Evolutionary conservation across 2,113 vertebrate genomes (phyloP).

Genomic region (Vanacampus margaritifer): DNA sequence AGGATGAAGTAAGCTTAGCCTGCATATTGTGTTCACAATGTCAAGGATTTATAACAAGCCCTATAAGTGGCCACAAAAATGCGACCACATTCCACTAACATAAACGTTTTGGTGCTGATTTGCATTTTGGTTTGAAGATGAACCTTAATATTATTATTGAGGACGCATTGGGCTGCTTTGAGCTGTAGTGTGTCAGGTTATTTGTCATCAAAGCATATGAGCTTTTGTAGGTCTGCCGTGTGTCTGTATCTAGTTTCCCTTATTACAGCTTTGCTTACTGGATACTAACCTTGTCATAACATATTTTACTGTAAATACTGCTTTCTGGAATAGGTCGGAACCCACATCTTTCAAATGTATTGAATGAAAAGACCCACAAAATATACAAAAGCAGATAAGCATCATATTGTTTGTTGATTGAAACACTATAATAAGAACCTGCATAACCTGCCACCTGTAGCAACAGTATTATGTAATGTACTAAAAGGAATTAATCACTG

Average conservation of each 20-base stretch:
- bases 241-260: slow-evolving; percentile 19
- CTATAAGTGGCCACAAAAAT: neutral
- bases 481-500: slow-evolving; percentile 32
- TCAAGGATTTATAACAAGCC: neutral
- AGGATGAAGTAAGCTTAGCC: neutral
- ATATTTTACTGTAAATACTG: neutral
- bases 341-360: neutral
- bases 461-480: slow-evolving; percentile 40
- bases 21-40: neutral
- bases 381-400: slow-evolving; percentile 13
- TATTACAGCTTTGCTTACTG: slow-evolving; percentile 48
- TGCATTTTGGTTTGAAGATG: slow-evolving; percentile 5
- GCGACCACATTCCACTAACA: neutral
- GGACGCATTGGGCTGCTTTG: slow-evolving; percentile 21
- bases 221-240: slow-evolving; percentile 20
- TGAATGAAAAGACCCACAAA: neutral
- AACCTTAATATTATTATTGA: slow-evolving; percentile 14
- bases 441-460: slow-evolving; percentile 26
- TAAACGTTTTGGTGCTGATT: neutral
- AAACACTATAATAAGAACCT: slow-evolving; percentile 13
- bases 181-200: neutral
- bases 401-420: slow-evolving; percentile 18
- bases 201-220: slow-evolving; percentile 34
- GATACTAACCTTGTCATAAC: slow-evolving; percentile 46
- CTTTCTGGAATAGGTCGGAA: slow-evolving; percentile 3